phyloP scores from a whole-genome alignment of 2,797 vertebrate species.

The Macropus fuliginosus region DNA sequence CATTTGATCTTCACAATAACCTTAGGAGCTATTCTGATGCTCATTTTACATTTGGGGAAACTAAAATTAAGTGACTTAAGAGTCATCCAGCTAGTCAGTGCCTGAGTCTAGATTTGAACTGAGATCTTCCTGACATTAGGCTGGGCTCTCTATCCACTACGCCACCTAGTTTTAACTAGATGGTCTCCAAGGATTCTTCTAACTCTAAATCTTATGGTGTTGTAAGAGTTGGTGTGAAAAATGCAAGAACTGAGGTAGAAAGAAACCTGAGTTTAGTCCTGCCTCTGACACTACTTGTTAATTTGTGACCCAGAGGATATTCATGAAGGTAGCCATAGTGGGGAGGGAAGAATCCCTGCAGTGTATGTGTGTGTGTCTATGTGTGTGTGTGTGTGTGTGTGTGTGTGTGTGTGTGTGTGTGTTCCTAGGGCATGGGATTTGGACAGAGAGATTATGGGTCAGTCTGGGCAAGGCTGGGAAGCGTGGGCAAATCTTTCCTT shows the following conservation, averaged over 20 bases:
- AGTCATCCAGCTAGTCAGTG: not conserved
- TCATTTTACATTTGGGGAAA: not conserved
- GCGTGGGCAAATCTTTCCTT: not conserved
- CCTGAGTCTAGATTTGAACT: not conserved
- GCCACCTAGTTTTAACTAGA: no score
- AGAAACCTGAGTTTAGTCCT: not conserved
- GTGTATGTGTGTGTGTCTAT: not conserved
- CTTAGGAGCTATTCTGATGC: not conserved
- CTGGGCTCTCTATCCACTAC: no score
- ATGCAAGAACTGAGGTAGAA: not conserved
- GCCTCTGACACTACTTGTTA: not conserved
- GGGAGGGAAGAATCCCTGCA: not conserved
- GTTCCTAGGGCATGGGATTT: not conserved
- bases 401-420: no score
- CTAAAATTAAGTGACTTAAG: not conserved
- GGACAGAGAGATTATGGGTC: not conserved
- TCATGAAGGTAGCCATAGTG: not conserved
- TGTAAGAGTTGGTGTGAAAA: not conserved
- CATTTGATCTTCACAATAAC: not conserved
- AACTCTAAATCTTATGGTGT: not conserved
- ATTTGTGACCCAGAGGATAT: not conserved
- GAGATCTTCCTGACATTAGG: not conserved
- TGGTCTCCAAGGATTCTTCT: not conserved
- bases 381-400: no score
- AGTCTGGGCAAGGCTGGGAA: not conserved